A percentile compares a stretch with the other conserved stretches of the same genome.
Evolutionary conservation across 2,797 vertebrate genomes (phyloP).

Genomic region (Acanthopagrus latus): DNA sequence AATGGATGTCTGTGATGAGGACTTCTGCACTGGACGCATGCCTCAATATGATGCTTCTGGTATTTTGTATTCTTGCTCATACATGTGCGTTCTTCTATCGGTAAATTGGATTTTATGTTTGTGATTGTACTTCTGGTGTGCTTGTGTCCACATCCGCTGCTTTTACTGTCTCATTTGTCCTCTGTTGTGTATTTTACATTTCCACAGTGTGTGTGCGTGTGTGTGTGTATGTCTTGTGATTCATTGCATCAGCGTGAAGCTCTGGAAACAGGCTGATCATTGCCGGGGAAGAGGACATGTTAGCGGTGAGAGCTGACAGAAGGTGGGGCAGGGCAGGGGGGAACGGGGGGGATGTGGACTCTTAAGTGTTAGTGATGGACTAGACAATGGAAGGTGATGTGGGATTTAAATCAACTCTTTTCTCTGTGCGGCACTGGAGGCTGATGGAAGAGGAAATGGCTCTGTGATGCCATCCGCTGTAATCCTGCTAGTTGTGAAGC

Average conservation of each 20-base stretch:
- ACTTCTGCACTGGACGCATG: not conserved
- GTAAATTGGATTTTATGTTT: conserved; percentile 24
- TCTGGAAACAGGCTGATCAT: conserved; percentile 64
- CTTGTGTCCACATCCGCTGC: conserved; percentile 15
- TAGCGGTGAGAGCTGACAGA: conserved; percentile 44
- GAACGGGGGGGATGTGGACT: conserved; percentile 38
- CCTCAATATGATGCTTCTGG: not conserved
- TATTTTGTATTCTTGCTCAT: conserved; percentile 10
- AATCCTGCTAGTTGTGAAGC: conserved; percentile 42
- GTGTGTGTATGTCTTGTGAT: conserved; percentile 36
- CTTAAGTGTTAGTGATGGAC: conserved; percentile 79
- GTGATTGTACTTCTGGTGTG: conserved; percentile 11
- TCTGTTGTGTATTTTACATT: conserved; percentile 21
- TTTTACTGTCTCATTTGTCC: conserved; percentile 8
- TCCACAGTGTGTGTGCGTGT: conserved; percentile 31
- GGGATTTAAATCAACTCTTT: conserved; percentile 78
- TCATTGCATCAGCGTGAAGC: conserved; percentile 39
- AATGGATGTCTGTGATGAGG: not conserved
- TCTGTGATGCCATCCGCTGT: conserved; percentile 58
- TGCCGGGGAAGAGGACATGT: conserved; percentile 57
- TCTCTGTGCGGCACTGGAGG: conserved; percentile 46
- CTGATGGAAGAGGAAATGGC: conserved; percentile 74
- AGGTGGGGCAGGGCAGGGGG: conserved; percentile 41
- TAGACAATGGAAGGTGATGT: conserved; percentile 80
- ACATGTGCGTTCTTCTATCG: not conserved